These are phyloP conservation scores for Monopterus albus DNA, from an alignment of 2,113 vertebrate species.

Conservation along the genomic window DNA sequence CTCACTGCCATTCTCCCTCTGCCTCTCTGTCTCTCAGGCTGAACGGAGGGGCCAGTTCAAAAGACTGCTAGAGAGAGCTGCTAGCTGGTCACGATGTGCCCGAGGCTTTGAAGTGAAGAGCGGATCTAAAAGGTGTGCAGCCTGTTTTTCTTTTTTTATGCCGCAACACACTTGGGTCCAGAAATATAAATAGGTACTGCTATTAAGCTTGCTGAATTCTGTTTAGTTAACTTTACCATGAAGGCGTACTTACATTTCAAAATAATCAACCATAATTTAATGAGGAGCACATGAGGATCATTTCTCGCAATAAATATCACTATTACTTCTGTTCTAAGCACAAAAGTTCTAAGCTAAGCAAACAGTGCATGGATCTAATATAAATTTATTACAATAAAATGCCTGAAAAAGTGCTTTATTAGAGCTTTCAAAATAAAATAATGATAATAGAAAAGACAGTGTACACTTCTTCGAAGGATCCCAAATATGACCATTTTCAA, in stretches of 20 bases:
- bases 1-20: constrained; percentile 40
- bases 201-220: background rate
- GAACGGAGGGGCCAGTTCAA: constrained; percentile 69
- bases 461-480: constrained; percentile 1
- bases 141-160: constrained; percentile 40
- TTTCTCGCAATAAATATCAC: background rate
- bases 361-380: background rate
- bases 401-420: background rate
- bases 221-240: background rate
- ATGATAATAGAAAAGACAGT: background rate
- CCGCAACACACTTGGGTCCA: constrained; percentile 12
- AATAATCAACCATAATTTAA: background rate
- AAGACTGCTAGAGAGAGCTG: constrained; percentile 58
- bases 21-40: constrained; percentile 53
- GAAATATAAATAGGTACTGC: background rate
- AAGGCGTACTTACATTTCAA: background rate
- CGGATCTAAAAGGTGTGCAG: constrained; percentile 55
- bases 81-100: constrained; percentile 50
- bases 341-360: background rate
- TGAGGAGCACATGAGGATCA: background rate
- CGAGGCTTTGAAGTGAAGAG: constrained; percentile 72
- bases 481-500: background rate
- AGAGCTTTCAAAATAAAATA: background rate
- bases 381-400: background rate
- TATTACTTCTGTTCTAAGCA: background rate